These are phyloP conservation scores for Lithobius niger DNA, from an alignment of 1,140 invertebrate genomes.

Conservation along the genomic window DNA sequence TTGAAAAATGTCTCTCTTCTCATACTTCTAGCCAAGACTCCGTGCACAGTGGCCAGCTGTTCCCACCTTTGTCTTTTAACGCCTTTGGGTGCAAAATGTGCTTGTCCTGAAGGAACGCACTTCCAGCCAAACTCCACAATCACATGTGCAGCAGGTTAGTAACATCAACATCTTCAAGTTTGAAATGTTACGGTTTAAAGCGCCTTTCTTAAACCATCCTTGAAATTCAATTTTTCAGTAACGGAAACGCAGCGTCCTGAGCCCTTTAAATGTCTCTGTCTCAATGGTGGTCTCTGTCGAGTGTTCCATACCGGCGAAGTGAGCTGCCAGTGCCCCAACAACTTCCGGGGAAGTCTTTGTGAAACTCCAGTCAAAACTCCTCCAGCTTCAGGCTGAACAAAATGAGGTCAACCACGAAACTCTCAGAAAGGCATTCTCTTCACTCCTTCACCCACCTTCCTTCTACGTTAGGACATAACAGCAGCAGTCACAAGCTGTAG, in stretches of 20 bases:
- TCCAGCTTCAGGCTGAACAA: too few relatives aligned
- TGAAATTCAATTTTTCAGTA: conserved; percentile 30
- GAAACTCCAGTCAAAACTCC: background rate
- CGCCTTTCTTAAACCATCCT: background rate
- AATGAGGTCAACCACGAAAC: too few relatives aligned
- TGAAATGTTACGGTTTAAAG: conserved; percentile 8
- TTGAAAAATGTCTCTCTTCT: background rate
- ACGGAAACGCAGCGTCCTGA: conserved; percentile 54
- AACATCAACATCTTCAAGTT: too few relatives aligned
- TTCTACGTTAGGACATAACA: too few relatives aligned
- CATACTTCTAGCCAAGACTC: conserved; percentile 42
- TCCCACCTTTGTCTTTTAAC: conserved; percentile 82
- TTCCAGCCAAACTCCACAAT: background rate
- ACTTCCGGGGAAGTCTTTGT: background rate
- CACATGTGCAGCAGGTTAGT: conserved; percentile 2
- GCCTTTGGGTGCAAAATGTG: conserved; percentile 68
- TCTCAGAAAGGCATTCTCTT: too few relatives aligned
- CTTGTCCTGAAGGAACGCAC: conserved; percentile 61
- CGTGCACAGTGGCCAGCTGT: conserved; percentile 56
- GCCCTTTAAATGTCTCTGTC: conserved; percentile 63
- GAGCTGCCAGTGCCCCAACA: background rate
- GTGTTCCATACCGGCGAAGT: conserved; percentile 26
- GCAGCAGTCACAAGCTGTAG: too few relatives aligned
- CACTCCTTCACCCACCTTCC: too few relatives aligned
- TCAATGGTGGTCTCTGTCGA: conserved; percentile 68